Evolutionary conservation across 1,140 invertebrate genomes (phyloP).

Genomic region (Zaprionus lachaisei): DNA sequence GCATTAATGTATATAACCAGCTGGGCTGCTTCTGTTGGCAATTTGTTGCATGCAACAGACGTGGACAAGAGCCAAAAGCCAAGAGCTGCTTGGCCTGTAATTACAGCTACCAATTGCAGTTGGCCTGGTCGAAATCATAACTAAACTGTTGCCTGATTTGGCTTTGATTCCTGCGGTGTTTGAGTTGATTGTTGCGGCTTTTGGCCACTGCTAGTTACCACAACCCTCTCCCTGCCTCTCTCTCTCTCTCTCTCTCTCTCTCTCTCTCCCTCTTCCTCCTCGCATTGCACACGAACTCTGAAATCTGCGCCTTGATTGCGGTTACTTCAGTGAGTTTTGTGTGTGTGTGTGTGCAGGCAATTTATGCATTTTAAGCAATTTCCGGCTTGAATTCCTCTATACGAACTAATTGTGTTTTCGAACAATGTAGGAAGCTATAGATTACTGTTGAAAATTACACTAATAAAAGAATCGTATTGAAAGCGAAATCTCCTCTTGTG

Average conservation of each 20-base stretch:
- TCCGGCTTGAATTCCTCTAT: constrained; percentile 47
- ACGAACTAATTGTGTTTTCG: constrained; percentile 50
- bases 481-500: not conserved
- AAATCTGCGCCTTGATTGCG: constrained; percentile 19
- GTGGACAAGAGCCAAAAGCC: not conserved
- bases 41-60: constrained; percentile 55
- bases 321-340: not conserved
- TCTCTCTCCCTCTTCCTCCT: not conserved
- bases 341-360: constrained; percentile 16
- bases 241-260: not conserved
- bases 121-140: constrained; percentile 39
- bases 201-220: not conserved
- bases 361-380: constrained; percentile 67
- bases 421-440: constrained; percentile 11
- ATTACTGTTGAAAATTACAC: constrained; percentile 26
- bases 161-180: constrained; percentile 41
- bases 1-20: constrained; percentile 4
- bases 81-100: constrained; percentile 21
- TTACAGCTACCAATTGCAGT: constrained; percentile 41
- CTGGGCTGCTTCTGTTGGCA: constrained; percentile 31
- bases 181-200: constrained; percentile 52
- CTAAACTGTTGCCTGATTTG: constrained; percentile 33
- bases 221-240: not conserved
- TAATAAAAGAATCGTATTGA: constrained; percentile 5
- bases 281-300: constrained; percentile 3